Evolutionary conservation across 30 jellyfish, hydroid and myxozoan genomes (phyloP).

Genomic region (Hydractinia echinata): DNA sequence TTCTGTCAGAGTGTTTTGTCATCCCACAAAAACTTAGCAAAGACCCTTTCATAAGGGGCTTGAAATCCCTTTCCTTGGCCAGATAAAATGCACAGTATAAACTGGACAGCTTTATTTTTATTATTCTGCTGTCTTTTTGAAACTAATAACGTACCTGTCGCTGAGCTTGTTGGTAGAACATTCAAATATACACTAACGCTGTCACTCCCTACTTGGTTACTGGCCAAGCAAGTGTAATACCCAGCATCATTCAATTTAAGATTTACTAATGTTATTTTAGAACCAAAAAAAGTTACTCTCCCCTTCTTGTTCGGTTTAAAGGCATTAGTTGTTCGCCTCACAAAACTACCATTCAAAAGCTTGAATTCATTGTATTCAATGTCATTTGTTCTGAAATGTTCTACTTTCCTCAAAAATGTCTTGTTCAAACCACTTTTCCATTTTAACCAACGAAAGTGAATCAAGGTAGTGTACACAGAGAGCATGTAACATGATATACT

Average conservation of each 20-base stretch:
- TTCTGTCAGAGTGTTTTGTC: too few species aligned
- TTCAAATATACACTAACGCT: slow-evolving; percentile 43
- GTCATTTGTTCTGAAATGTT: neutral
- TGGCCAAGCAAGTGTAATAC: slow-evolving; percentile 70
- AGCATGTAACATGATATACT: slow-evolving; percentile 69
- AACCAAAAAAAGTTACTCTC: slow-evolving; percentile 39
- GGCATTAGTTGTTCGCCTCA: slow-evolving; percentile 37
- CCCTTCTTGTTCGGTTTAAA: neutral
- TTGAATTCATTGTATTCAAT: slow-evolving; percentile 14
- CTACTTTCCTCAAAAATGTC: slow-evolving; percentile 19
- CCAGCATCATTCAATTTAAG: slow-evolving; percentile 57
- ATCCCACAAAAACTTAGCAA: too few species aligned
- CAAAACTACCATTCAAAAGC: slow-evolving; percentile 26
- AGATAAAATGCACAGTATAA: too few species aligned
- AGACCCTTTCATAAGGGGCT: too few species aligned
- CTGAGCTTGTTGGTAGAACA: neutral
- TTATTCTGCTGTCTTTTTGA: too few species aligned
- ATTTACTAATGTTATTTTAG: slow-evolving; percentile 50
- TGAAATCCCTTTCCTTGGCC: too few species aligned
- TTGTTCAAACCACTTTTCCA: slow-evolving; percentile 43
- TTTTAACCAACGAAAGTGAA: slow-evolving; percentile 79
- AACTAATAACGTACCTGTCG: too few species aligned
- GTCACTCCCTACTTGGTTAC: slow-evolving; percentile 80
- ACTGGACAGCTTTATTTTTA: too few species aligned
- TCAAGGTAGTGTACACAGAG: slow-evolving; percentile 50